Base-by-base conservation (phyloP, 2,113 vertebrate genomes). In the Perognathus longimembris region DNA sequence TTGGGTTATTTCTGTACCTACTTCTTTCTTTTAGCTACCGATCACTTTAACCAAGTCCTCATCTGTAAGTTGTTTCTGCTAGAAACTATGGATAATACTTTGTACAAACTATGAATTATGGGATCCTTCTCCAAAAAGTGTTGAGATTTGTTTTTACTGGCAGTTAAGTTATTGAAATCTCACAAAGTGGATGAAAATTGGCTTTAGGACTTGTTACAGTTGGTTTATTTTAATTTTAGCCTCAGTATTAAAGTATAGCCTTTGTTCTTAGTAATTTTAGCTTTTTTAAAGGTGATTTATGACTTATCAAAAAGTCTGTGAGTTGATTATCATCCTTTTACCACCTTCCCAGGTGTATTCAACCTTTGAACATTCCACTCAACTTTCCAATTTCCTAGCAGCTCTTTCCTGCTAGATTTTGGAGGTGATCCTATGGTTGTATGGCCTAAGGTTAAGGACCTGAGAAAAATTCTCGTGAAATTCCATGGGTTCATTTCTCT, bases 141-240 rank as follows among this genome's bases (percentile, higher is more conserved):
- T 70, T 94, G 77, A 77, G 57, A 88, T 94, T 54, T 91, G 11
- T 88, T 91, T 34, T 40, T 26, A 14, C 20, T 64, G 30, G 50
- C 40, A n/a, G 24, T 71, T 76, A 42, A 88, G 24, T 78, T 45
- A 50, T 7, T 88, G 78, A 66, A 15, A 67, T 38, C 45, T 88
- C n/a, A 73, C 66, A 40, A 86, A 81, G 88, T 32, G 78, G 66
- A 61, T 74, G 74, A 73, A 84, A 63, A 69, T 34, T 85, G 79
- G 26, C 36, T 22, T 38, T 79, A 74, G 22, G 54, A 17, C 40
- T 59, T 50, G 1, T 36, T 66, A 5, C 0, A 7, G n/a, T 64
- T 30, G 61, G 22, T 64, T 89, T 89, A 88, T 64, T 82, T 90
- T 9, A 64, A 70, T 57, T 66, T 86, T 61, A 26, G 21, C 11